Base-by-base conservation (phyloP, 30 jellyfish, hydroid and myxozoan species). In the Aurelia sp. region DNA sequence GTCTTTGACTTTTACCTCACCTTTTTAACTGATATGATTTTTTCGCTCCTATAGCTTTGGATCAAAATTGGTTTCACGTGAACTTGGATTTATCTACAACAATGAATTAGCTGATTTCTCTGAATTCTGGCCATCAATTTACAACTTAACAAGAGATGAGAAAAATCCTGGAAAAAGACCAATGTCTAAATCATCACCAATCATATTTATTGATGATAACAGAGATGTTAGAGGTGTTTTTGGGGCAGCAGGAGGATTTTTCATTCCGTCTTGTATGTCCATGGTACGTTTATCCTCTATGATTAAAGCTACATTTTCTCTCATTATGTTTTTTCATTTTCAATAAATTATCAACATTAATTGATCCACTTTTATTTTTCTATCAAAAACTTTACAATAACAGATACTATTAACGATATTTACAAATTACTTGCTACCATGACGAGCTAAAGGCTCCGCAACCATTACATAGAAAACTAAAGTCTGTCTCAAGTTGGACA, bases 201-300 rank as follows among this genome's bases (percentile, higher is more conserved):
- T 88, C 64, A 96, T 96, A 27, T 90, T 90, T 72, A 31, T 88
- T 38, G 95, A 91, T 44, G 74, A 91, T 21, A 76, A 87, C 40
- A 59, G 91, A 19, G 87, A 91, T 62, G 99, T 96, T 1, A 73
- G 73, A n/a, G 97, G 90, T 15, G 99, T 96, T 41, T 88, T 91
- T 67, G 99, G 99, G 7, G 99, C 99, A 13, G 99, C 99, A 13
- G 99, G 99, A 8, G 99, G 99, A 53, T 91, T 86, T 76, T 96
- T 96, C 69, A 96, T 96, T 50, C 99, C 99, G 27, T 79, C 97
- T 24, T 89, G 96, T 64, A 75, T 96, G 13, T 58, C 97, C 12
- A 87, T 80, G 97, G 99, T 96, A 90, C 40, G 88, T 44, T 44
- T 44, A 8, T 7, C 15, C 7, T 44, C 55, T 9, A 8, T 9